phyloP scores from a whole-genome alignment of 2,888 invertebrate species.

The Xylophagus ater region DNA sequence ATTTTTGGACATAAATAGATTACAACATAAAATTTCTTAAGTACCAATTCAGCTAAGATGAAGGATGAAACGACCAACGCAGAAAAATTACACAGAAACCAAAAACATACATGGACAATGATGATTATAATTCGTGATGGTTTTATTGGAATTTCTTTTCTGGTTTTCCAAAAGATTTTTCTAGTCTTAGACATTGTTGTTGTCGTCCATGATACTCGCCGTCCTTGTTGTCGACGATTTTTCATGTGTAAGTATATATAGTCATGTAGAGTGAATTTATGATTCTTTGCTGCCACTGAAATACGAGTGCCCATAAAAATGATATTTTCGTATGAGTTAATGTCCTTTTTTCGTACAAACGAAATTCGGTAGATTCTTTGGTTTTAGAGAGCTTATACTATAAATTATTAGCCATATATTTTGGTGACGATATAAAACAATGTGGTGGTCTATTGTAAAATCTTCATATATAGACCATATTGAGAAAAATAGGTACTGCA shows the following conservation, averaged over 20 bases:
- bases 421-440: too few relatives aligned
- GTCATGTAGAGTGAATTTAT: constrained; percentile 9
- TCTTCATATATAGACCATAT: too few relatives aligned
- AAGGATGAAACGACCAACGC: background rate
- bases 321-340: constrained; percentile 17
- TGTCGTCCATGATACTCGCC: background rate
- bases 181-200: background rate
- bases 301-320: constrained; percentile 15
- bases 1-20: background rate
- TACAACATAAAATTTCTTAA: constrained; percentile 3
- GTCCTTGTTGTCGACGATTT: constrained; percentile 2
- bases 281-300: constrained; percentile 15
- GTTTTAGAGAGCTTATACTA: constrained; percentile 10
- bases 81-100: background rate
- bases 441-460: too few relatives aligned
- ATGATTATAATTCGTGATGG: too few relatives aligned
- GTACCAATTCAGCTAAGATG: constrained; percentile 1
- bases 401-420: constrained; percentile 8
- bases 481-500: too few relatives aligned
- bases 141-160: background rate
- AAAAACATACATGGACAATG: background rate
- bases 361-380: constrained; percentile 2
- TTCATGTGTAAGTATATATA: constrained; percentile 4
- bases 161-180: background rate
- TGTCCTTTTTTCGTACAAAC: constrained; percentile 13